Percentiles rank a stretch among this genome's conserved stretches.
Evolutionary conservation across 2,797 vertebrate species (phyloP).

Genomic region (Cephalopachus bancanus): DNA sequence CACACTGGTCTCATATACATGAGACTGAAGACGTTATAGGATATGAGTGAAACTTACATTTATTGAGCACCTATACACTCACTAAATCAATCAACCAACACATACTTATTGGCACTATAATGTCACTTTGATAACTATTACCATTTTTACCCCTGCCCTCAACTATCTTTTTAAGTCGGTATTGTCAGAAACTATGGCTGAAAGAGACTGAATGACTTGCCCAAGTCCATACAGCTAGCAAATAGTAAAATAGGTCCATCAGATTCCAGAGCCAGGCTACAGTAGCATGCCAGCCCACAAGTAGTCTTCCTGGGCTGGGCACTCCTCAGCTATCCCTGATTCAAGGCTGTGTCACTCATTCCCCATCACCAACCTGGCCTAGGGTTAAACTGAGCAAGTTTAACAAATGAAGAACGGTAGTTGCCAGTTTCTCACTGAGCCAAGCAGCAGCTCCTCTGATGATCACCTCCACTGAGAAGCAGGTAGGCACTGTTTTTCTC

Average conservation of each 20-base stretch:
- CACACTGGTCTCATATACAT: not conserved
- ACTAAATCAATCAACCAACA: not conserved
- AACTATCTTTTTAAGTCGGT: not conserved
- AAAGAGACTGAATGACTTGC: not conserved
- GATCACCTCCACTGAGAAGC: not conserved
- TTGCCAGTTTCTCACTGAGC: not conserved
- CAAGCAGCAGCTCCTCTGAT: not conserved
- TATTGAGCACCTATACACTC: not conserved
- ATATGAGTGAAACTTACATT: not conserved
- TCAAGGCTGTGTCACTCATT: not conserved
- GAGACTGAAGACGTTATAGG: not conserved
- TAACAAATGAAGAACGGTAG: not conserved
- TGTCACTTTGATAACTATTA: not conserved
- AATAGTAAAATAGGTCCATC: not conserved
- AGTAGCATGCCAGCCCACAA: not conserved
- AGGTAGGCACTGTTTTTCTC: not conserved
- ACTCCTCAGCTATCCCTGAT: not conserved
- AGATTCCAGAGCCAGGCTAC: not conserved
- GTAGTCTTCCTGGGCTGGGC: not conserved
- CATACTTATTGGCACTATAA: too few relatives aligned
- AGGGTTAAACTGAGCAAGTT: not conserved
- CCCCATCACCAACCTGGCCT: not conserved
- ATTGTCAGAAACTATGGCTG: not conserved
- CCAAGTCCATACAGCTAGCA: not conserved
- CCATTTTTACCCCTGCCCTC: not conserved